A percentile compares a stretch with the other conserved stretches of the same genome.
These are phyloP conservation scores for Fragum sueziense DNA, from an alignment of 2,888 invertebrate species.

Conservation along the genomic window DNA sequence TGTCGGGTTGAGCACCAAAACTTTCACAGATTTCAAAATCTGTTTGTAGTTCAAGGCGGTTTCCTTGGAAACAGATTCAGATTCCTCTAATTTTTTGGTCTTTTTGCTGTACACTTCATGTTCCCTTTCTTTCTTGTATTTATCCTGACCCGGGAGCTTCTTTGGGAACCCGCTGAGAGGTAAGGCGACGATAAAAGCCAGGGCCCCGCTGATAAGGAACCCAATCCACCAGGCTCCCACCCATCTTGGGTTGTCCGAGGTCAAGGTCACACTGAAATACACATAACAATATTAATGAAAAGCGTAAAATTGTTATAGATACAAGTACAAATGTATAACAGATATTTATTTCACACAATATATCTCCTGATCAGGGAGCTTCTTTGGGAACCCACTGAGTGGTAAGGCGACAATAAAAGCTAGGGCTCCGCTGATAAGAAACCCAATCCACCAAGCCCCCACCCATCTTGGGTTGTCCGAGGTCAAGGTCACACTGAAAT, in stretches of 20 bases:
- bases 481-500: conserved; percentile 65
- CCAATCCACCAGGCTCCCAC: conserved; percentile 99
- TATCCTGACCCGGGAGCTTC: conserved; percentile 76
- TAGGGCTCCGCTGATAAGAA: conserved; percentile 90
- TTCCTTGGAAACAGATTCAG: conserved; percentile 21
- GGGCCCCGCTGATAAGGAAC: conserved; percentile 89
- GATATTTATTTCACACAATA: no score
- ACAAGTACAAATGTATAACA: no score
- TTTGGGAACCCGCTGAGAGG: conserved; percentile 90
- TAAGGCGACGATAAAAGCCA: conserved; percentile 91
- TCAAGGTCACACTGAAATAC: conserved; percentile 66
- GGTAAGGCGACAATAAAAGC: conserved; percentile 92
- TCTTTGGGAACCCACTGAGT: conserved; percentile 88
- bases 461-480: conserved; percentile 87
- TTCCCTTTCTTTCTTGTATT: conserved; percentile 72
- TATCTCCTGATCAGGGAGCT: conserved; percentile 77
- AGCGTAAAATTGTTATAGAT: no score
- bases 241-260: conserved; percentile 85
- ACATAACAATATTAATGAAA: no score
- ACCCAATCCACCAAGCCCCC: conserved; percentile 98
- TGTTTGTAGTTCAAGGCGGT: conserved; percentile 62
- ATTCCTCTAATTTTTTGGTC: conserved; percentile 17
- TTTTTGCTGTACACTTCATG: conserved; percentile 73
- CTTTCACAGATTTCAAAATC: conserved; percentile 72
- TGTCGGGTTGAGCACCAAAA: conserved; percentile 78